Evolutionary conservation across 2,113 vertebrate species (phyloP).

Genomic region (Hystrix cristata): DNA sequence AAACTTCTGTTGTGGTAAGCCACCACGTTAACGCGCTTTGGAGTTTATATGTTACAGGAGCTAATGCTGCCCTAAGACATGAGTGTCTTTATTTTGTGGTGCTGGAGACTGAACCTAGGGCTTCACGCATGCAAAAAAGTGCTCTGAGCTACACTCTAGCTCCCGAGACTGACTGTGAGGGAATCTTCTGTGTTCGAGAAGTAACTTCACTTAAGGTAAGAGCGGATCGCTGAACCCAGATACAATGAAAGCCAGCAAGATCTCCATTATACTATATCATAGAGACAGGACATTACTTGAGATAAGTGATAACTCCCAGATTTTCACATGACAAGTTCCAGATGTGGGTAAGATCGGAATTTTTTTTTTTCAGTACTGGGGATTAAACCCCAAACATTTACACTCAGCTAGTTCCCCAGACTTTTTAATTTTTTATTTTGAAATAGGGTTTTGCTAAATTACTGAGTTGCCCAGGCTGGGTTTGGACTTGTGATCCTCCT

Average conservation of each 20-base stretch:
- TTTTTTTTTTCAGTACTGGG: no score
- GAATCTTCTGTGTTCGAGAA: conserved; percentile 56
- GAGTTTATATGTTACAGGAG: conserved; percentile 28
- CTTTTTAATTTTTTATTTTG: background rate
- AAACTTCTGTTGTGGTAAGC: conserved; percentile 43
- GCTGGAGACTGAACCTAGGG: background rate
- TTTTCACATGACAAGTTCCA: conserved; percentile 38
- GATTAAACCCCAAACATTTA: background rate
- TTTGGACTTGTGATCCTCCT: background rate
- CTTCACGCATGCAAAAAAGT: no score
- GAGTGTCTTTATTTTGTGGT: background rate
- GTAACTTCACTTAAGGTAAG: background rate
- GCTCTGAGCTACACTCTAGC: background rate
- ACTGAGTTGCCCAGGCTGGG: background rate
- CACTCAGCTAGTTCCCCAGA: background rate
- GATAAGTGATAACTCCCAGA: conserved; percentile 23
- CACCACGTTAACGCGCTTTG: background rate
- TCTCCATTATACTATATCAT: conserved; percentile 17
- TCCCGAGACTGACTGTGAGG: background rate
- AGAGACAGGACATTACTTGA: background rate
- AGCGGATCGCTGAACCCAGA: background rate
- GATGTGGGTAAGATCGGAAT: background rate
- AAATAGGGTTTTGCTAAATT: background rate
- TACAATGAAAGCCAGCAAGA: background rate
- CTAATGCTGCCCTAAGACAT: background rate